Evolutionary conservation across 2,888 invertebrate genomes (phyloP), one percentile per base, ranked within the genome.

Genomic region (Sialis fuliginosa): DNA sequence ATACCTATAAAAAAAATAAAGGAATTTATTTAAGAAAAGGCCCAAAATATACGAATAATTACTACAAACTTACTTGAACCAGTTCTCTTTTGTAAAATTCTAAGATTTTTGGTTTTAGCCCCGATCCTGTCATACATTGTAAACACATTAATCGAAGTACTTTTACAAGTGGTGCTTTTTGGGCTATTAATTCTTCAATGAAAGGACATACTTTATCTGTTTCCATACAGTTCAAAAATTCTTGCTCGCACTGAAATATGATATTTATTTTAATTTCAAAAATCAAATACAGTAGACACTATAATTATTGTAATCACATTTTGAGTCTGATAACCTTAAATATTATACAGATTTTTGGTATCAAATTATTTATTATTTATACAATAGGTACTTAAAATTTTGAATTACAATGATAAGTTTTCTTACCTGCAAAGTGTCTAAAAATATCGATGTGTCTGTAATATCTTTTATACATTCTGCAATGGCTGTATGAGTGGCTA

Each of bases 391-490:
- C 22, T 22, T 22, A 22, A 2, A 2, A 22, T 22, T 22, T 22
- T 22, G 22, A 22, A 22, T 22, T 2, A 22, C 4, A 22, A 22
- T 22, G 22, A 22, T 22, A 22, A 22, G 22, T 22, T 1, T n/a
- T 33, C 43, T 43, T 39, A 45, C 45, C 7, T 47, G 47, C 10
- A 47, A n/a, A 7, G 47, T 47, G 32, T 47, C 47, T 2, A 37
- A 34, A 22, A 47, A 47, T 6, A 48, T 59, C 60, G 48, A 62
- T 55, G 53, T 65, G 62, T 3, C 51, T 3, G 77, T 78, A 39
- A 81, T 77, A 67, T 91, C 89, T 63, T 93, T 92, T 33, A 97
- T 82, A 60, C 91, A 77, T 63, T 93, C 92, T 0, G 93, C 95
- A 54, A 97, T 88, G 34, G 91, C 85, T 5, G 90, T 93, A 59